A percentile compares a stretch with the other conserved stretches of the same genome.
phyloP scores from a whole-genome alignment of 2,797 vertebrate species.

The Poecilia gillii region DNA sequence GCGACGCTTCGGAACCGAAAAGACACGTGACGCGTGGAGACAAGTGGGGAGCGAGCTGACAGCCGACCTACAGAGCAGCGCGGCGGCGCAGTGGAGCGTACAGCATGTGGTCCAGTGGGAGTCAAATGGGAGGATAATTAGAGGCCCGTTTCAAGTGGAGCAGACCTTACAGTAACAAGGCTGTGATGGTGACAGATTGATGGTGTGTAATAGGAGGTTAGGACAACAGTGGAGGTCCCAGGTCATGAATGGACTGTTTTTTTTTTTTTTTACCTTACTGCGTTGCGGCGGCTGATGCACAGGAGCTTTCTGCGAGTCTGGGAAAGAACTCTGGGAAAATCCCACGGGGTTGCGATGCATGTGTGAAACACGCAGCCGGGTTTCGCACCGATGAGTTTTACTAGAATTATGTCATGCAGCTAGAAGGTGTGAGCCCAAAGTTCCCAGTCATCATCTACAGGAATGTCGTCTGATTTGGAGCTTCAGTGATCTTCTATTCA shows the following conservation, averaged over 20 bases:
- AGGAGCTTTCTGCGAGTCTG: constrained; percentile 53
- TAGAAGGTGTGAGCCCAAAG: neutral
- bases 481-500: constrained; percentile 5
- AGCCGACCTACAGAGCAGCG: constrained; percentile 60
- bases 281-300: constrained; percentile 20
- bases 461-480: neutral
- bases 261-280: constrained; percentile 34
- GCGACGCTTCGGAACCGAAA: constrained; percentile 26
- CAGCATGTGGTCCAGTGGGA: constrained; percentile 77
- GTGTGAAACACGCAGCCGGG: constrained; percentile 42
- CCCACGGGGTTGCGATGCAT: constrained; percentile 58
- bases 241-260: constrained; percentile 57
- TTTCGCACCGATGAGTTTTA: constrained; percentile 25
- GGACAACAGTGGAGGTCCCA: constrained; percentile 74
- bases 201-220: constrained; percentile 70
- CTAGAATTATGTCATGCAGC: constrained; percentile 19
- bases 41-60: constrained; percentile 13
- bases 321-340: constrained; percentile 70
- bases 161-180: constrained; percentile 74
- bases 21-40: constrained; percentile 8
- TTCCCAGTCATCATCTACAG: neutral
- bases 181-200: constrained; percentile 75
- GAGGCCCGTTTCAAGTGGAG: constrained; percentile 73
- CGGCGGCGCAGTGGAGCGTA: constrained; percentile 56
- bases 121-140: constrained; percentile 73